Conservation (phyloP, 2,888 invertebrate genomes). For the Drosophila nr. perissopoda region DNA sequence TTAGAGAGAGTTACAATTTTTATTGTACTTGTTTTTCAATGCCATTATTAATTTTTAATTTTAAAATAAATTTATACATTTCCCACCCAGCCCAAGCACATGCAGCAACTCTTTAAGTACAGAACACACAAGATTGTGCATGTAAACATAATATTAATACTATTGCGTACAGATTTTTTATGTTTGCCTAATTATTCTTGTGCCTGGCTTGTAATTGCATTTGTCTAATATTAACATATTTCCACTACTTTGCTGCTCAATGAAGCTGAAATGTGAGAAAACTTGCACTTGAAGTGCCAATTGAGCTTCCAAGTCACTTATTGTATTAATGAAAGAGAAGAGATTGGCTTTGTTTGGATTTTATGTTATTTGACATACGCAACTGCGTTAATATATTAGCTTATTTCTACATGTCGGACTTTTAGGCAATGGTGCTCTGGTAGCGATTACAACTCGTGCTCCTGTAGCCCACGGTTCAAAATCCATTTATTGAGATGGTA, state of each 20-base stretch:
- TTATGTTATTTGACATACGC: neutral
- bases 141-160: neutral
- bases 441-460: neutral
- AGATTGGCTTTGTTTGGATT: neutral
- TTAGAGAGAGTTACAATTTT: too few species aligned
- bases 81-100: neutral
- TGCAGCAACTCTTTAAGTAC: neutral
- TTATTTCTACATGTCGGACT: rapidly evolving
- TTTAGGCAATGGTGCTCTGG: neutral
- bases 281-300: neutral
- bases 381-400: neutral
- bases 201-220: neutral
- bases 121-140: neutral
- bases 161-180: neutral
- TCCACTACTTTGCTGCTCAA: neutral
- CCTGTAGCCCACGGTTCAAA: neutral
- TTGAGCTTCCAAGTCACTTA: neutral
- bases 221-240: neutral
- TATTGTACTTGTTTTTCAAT: neutral
- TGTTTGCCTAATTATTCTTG: neutral
- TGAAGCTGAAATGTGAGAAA: neutral
- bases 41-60: neutral
- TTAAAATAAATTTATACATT: neutral
- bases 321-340: neutral
- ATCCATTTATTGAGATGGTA: too few species aligned